Percentiles rank a stretch among this genome's conserved stretches.
Evolutionary conservation across 2,113 vertebrate genomes (phyloP).

Genomic region (Sylvilagus bachmani): DNA sequence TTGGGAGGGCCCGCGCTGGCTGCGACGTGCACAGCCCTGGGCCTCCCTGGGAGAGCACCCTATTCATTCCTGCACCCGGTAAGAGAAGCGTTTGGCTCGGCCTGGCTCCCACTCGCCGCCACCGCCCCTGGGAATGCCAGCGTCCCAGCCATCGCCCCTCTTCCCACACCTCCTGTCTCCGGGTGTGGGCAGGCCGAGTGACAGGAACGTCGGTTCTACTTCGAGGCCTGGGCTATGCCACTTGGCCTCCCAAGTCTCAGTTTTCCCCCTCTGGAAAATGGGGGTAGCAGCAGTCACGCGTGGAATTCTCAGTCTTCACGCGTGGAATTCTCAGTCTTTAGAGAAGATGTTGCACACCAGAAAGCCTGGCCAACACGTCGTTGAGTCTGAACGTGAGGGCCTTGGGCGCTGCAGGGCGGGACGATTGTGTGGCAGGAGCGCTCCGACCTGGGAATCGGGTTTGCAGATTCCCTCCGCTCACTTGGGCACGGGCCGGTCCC

Average conservation of each 20-base stretch:
- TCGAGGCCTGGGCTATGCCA: neutral
- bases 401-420: neutral
- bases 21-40: accelerated
- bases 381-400: accelerated
- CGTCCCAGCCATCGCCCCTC: accelerated
- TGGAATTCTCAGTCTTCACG: neutral
- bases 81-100: neutral
- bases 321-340: neutral
- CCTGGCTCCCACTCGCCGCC: neutral
- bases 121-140: neutral
- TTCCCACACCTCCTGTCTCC: accelerated
- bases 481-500: constrained; percentile 79
- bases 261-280: neutral
- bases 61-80: accelerated
- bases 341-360: neutral
- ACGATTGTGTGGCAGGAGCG: constrained; percentile 45
- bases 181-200: too few species aligned
- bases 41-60: neutral
- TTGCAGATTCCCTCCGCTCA: constrained; percentile 76
- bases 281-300: too few species aligned
- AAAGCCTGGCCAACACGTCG: accelerated
- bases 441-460: constrained; percentile 73
- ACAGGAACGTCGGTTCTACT: neutral
- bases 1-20: neutral
- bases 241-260: neutral